phyloP scores from a whole-genome alignment of 37 sponge, comb jelly and placozoan genomes.

The Diacarnus erythraeanus region DNA sequence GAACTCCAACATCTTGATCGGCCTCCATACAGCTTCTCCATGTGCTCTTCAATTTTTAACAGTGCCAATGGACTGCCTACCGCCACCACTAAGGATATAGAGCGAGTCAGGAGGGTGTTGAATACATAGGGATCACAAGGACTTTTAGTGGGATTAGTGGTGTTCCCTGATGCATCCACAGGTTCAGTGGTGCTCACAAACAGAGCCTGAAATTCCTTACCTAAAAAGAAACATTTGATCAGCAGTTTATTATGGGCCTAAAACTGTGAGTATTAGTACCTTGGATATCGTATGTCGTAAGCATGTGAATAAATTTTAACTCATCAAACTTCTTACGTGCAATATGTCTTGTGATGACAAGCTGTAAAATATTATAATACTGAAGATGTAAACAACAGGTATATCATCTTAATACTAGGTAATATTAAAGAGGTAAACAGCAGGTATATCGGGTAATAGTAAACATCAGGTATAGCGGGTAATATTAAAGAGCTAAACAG shows the following conservation, averaged over 20 bases:
- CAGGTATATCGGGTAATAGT: too few species aligned
- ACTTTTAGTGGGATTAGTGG: constrained; percentile 71
- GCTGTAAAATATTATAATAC: too few species aligned
- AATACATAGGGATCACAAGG: constrained; percentile 68
- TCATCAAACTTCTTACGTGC: not conserved
- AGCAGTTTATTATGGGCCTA: not conserved
- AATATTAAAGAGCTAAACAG: too few species aligned
- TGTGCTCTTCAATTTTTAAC: constrained; percentile 33
- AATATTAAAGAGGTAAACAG: too few species aligned
- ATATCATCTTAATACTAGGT: too few species aligned
- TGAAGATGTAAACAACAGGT: too few species aligned
- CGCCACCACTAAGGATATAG: constrained; percentile 61
- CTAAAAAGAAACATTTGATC: constrained; percentile 4
- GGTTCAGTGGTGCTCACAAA: constrained; percentile 73
- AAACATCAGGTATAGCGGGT: too few species aligned
- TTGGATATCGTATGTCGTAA: constrained; percentile 43
- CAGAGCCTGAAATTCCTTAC: constrained; percentile 59
- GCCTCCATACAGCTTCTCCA: not conserved
- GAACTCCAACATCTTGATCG: constrained; percentile 53
- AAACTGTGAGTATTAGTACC: constrained; percentile 13
- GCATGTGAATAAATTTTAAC: constrained; percentile 1
- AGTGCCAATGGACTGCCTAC: constrained; percentile 66
- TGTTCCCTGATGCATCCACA: constrained; percentile 5
- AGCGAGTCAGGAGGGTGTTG: constrained; percentile 73
- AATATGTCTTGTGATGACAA: not conserved